Conservation (phyloP, 2,113 vertebrate species). For the Rhabdornis inornatus region DNA sequence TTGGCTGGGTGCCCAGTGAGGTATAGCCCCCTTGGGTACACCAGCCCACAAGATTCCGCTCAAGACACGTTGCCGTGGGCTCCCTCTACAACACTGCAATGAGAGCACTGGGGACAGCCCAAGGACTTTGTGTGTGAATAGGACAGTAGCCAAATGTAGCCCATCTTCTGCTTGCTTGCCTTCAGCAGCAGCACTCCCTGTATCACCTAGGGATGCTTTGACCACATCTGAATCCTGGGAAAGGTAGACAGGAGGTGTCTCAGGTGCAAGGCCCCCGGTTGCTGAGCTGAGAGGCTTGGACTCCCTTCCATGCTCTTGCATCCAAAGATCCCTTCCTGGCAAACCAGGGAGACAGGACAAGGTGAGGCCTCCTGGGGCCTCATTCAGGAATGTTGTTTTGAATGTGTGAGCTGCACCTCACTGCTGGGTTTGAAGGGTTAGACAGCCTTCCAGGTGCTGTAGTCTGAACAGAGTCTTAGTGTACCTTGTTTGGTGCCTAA, state of each 20-base stretch:
- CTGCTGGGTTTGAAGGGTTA: neutral
- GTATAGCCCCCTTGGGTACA: neutral
- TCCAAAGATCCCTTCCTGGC: neutral
- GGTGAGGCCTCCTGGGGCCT: neutral
- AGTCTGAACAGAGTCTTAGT: neutral
- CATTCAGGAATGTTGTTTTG: neutral
- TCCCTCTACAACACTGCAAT: fast-evolving
- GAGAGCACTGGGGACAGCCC: neutral
- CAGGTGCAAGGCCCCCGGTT: neutral
- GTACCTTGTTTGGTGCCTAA: neutral
- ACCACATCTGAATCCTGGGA: neutral
- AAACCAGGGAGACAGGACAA: neutral
- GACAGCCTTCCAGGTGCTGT: neutral
- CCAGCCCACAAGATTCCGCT: neutral
- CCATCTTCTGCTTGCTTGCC: neutral
- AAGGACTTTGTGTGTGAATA: neutral
- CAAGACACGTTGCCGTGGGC: fast-evolving
- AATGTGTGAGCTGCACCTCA: fast-evolving
- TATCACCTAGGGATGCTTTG: neutral
- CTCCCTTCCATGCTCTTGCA: neutral
- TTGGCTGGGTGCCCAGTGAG: neutral
- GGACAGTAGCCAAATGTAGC: neutral
- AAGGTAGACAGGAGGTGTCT: neutral
- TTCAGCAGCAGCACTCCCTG: neutral
- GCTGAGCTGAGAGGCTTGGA: neutral